Base-by-base conservation (phyloP, 2,113 vertebrate species). In the Gobio gobio region DNA sequence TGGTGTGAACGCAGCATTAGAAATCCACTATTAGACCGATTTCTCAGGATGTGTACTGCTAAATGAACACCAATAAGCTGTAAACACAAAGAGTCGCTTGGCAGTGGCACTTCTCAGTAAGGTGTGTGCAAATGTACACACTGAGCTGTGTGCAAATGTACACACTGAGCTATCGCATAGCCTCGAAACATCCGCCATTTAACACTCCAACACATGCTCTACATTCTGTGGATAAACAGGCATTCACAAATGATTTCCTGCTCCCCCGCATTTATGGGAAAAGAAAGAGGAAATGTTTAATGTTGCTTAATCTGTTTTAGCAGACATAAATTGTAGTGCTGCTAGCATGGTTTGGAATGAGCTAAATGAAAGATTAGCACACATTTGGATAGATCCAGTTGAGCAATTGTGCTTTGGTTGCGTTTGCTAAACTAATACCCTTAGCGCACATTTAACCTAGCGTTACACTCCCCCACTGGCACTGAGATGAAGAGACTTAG, bases 351-450 rank as follows among this genome's bases (percentile, higher is more conserved):
- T 78, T 68, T 72, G 13, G 10, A 24, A 56, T 66, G 5, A 33
- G 36, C 59, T 59, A 78, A 88, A 78, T 84, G 8, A 84, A 82
- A 64, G 10, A 85, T 80, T 79, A 80, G 75, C 40, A 24, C 43
- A 33, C 20, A 75, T 64, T 81, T 72, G 24, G 29, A 49, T 51
- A 54, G 47, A 82, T 33, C 14, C 24, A 4, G 77, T 61, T 49
- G 14, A 49, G 43, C 61, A 81, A 64, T 36, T 81, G 43, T 66
- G 40, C 29, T 49, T 78, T 36, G 33, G 36, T 59, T 81, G 16
- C 16, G 7, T 79, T 63, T 79, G 36, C n/a, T 9, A 10, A 63
- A 36, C 54, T 10, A 47, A 20, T 33, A 18, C 20, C 18, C 33
- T 20, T 63, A n/a, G 9, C 4, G 0, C 7, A 12, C n/a, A 49